These are phyloP conservation scores for Stigmatopora argus DNA, from an alignment of 2,113 vertebrate genomes.

Conservation along the genomic window DNA sequence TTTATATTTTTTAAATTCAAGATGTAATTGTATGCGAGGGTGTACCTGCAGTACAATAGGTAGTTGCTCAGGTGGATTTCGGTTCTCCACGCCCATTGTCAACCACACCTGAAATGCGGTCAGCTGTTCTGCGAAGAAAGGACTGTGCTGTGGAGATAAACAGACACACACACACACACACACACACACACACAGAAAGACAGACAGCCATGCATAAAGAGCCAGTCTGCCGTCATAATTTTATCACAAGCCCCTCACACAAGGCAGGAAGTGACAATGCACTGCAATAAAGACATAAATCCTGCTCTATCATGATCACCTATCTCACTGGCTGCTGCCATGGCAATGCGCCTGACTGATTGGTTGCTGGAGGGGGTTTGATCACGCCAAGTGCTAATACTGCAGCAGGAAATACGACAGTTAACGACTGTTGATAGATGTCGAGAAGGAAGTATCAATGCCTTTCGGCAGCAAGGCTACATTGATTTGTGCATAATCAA, in stretches of 20 bases:
- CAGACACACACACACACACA: constrained; percentile 13
- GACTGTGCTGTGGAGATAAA: constrained; percentile 82
- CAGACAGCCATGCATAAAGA: constrained; percentile 2
- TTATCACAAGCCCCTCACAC: constrained; percentile 29
- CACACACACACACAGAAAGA: constrained; percentile 10
- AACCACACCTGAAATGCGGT: constrained; percentile 97
- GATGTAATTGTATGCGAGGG: constrained; percentile 18
- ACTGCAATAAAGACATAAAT: constrained; percentile 54
- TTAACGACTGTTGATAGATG: constrained; percentile 41
- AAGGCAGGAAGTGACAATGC: constrained; percentile 49
- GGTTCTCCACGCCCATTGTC: constrained; percentile 96
- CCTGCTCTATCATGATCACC: constrained; percentile 46
- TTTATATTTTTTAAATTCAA: background rate
- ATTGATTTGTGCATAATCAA: constrained; percentile 57
- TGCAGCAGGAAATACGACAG: constrained; percentile 40
- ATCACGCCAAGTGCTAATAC: constrained; percentile 48
- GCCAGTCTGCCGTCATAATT: constrained; percentile 32
- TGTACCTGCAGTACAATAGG: constrained; percentile 93
- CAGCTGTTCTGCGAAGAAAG: constrained; percentile 95
- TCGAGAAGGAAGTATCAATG: constrained; percentile 39
- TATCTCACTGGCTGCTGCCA: constrained; percentile 13
- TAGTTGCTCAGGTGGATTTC: constrained; percentile 94
- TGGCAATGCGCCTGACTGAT: constrained; percentile 47
- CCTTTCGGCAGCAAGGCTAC: constrained; percentile 22
- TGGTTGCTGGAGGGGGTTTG: constrained; percentile 40